Percentiles rank a stretch among this genome's conserved stretches.
Conservation (phyloP, 2,113 vertebrate species). For the Oriolus oriolus region DNA sequence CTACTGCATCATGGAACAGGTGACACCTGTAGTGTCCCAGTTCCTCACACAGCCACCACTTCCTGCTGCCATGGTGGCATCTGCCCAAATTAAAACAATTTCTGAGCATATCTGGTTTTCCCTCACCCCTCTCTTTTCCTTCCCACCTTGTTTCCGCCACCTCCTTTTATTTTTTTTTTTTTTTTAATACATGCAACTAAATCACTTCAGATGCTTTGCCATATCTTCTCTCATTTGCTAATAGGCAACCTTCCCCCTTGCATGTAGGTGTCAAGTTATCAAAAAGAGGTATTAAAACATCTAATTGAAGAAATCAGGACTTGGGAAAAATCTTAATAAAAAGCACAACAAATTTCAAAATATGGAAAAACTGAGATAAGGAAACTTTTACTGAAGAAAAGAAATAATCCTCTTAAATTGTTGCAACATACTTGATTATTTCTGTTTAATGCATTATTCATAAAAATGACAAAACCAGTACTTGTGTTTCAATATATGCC, state of each 20-base stretch:
- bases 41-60: background rate
- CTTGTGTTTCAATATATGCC: slow-evolving; percentile 25
- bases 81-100: background rate
- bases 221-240: background rate
- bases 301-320: background rate
- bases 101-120: background rate
- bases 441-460: slow-evolving; percentile 35
- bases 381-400: background rate
- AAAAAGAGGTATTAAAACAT: background rate
- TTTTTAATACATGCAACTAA: background rate
- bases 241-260: background rate
- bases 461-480: slow-evolving; percentile 23
- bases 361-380: background rate
- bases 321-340: background rate
- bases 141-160: background rate
- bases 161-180: background rate
- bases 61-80: background rate
- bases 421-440: slow-evolving; percentile 22
- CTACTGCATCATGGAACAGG: background rate
- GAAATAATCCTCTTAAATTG: slow-evolving; percentile 46
- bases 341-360: background rate
- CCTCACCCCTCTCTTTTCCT: background rate
- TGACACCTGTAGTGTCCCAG: background rate
- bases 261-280: background rate
- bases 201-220: background rate